A percentile compares a stretch with the other conserved stretches of the same genome.
Evolutionary conservation across 2,888 invertebrate species (phyloP).

Genomic region (Venusia cambrica): DNA sequence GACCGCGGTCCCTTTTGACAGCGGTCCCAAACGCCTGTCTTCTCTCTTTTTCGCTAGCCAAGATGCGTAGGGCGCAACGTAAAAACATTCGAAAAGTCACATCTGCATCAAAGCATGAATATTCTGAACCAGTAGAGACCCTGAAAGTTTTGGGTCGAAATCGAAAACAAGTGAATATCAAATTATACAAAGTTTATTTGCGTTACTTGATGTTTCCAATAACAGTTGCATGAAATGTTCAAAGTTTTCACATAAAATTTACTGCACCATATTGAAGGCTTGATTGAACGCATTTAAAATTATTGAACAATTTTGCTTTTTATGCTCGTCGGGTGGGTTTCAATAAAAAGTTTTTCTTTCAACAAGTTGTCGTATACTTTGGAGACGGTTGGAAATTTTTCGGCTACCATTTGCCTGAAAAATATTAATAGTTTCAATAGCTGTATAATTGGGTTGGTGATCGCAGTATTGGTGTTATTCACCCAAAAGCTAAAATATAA

Average conservation of each 20-base stretch:
- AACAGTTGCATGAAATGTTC: slow-evolving; percentile 15
- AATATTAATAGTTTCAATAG: no score
- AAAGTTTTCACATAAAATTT: slow-evolving; percentile 21
- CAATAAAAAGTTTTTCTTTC: slow-evolving; percentile 51
- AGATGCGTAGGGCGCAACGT: no score
- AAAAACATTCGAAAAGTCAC: slow-evolving; percentile 1
- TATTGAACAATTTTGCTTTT: slow-evolving; percentile 28
- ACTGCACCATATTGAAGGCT: slow-evolving; percentile 23
- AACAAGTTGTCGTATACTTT: slow-evolving; percentile 55
- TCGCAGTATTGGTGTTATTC: no score
- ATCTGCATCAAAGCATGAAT: slow-evolving; percentile 1
- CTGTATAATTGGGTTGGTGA: no score
- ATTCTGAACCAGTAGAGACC: neutral
- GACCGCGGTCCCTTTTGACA: no score
- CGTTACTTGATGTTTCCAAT: slow-evolving; percentile 16
- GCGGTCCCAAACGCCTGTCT: no score
- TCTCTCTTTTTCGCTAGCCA: no score
- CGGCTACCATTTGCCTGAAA: slow-evolving; percentile 59
- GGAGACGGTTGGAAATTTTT: slow-evolving; percentile 51
- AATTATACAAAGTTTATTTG: slow-evolving; percentile 18
- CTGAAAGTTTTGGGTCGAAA: neutral
- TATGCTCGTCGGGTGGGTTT: slow-evolving; percentile 55
- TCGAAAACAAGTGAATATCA: slow-evolving; percentile 14
- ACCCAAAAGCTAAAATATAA: no score
- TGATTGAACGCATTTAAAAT: slow-evolving; percentile 21